A percentile compares a stretch with the other conserved stretches of the same genome.
Conservation (phyloP, 1,140 invertebrate genomes). For the Myzus persicae region DNA sequence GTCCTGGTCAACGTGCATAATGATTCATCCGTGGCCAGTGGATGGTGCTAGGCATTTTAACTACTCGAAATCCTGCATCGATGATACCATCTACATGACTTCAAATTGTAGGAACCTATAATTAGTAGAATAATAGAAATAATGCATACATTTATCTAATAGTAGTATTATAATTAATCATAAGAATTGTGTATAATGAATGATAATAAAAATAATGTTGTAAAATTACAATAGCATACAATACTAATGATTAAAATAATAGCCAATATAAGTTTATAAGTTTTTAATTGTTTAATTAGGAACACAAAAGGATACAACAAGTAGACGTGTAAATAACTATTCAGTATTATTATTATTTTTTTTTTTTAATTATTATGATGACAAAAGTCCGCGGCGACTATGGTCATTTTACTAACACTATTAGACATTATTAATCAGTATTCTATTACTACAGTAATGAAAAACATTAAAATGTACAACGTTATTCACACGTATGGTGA, state of each 20-base stretch:
- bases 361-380: no score
- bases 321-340: no score
- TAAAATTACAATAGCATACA: background rate
- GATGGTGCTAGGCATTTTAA: constrained; percentile 48
- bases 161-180: background rate
- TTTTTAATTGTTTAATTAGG: background rate
- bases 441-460: no score
- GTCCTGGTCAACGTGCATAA: constrained; percentile 57
- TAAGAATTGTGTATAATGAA: background rate
- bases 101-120: background rate
- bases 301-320: no score
- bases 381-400: no score
- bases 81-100: background rate
- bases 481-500: background rate
- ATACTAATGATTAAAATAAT: background rate
- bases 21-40: constrained; percentile 52
- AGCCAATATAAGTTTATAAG: background rate
- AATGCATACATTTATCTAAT: background rate
- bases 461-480: background rate
- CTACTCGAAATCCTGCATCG: constrained; percentile 28
- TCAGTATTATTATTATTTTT: no score
- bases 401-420: no score
- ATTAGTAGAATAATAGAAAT: constrained; percentile 13
- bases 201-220: background rate
- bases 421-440: no score